phyloP scores from a whole-genome alignment of 2,888 invertebrate genomes.

The Auanema freiburgensis region DNA sequence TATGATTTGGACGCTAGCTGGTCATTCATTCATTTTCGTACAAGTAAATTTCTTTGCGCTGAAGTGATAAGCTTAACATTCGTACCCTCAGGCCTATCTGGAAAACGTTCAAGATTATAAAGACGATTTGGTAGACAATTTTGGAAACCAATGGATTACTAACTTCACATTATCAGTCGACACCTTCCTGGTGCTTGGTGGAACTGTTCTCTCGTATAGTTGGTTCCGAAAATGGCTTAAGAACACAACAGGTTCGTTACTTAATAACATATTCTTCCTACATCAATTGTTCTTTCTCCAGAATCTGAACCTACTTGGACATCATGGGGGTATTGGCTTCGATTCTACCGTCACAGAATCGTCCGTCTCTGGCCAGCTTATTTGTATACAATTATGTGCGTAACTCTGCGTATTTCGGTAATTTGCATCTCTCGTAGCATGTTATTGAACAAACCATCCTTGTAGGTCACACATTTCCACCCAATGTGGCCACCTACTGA shows the following conservation, averaged over 20 bases:
- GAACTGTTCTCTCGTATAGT: constrained; percentile 58
- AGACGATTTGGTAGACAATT: constrained; percentile 55
- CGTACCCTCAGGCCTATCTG: constrained; percentile 47
- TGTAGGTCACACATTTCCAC: constrained; percentile 57
- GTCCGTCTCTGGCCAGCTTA: constrained; percentile 64
- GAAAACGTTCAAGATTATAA: constrained; percentile 62
- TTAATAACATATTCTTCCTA: not conserved
- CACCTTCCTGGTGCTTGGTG: constrained; percentile 59
- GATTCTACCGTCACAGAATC: constrained; percentile 62
- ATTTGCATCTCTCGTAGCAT: too few species aligned
- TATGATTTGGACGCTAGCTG: constrained; percentile 63
- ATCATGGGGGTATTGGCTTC: constrained; percentile 61
- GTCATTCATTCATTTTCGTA: constrained; percentile 63
- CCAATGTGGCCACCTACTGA: constrained; percentile 64
- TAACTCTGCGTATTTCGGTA: constrained; percentile 55
- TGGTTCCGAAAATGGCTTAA: constrained; percentile 64
- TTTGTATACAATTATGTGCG: constrained; percentile 57
- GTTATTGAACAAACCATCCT: too few species aligned
- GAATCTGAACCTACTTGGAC: constrained; percentile 61
- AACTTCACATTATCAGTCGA: constrained; percentile 63
- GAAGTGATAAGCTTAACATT: not conserved
- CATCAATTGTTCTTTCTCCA: constrained; percentile 15
- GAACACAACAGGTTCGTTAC: constrained; percentile 51
- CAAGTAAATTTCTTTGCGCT: constrained; percentile 28
- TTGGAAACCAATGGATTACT: constrained; percentile 62